Evolutionary conservation across 2,888 invertebrate species (phyloP).

Genomic region (Ptilodon capucinus): DNA sequence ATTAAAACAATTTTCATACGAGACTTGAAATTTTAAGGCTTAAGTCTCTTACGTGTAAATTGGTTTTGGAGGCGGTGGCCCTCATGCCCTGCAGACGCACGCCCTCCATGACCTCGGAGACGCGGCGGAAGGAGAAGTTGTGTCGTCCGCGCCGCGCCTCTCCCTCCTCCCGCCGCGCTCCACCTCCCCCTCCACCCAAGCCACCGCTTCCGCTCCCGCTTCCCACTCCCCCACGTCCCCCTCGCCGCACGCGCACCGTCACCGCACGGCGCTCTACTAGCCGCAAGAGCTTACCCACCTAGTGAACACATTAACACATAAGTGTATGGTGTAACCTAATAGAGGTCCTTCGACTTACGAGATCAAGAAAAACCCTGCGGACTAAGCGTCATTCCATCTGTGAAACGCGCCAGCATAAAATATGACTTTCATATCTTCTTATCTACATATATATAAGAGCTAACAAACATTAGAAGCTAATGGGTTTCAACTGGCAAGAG

Average conservation of each 20-base stretch:
- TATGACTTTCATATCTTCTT: too few species aligned
- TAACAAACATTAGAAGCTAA: too few species aligned
- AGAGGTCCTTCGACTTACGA: too few species aligned
- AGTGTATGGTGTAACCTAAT: too few species aligned
- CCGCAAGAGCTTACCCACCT: slow-evolving; percentile 73
- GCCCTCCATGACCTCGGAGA: slow-evolving; percentile 80
- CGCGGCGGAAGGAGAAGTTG: slow-evolving; percentile 76
- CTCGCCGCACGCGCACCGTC: slow-evolving; percentile 73
- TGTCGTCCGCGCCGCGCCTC: slow-evolving; percentile 55
- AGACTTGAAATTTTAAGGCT: too few species aligned
- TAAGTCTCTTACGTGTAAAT: slow-evolving; percentile 49
- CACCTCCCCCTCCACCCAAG: slow-evolving; percentile 27
- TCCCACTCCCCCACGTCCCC: slow-evolving; percentile 61
- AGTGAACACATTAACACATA: background rate
- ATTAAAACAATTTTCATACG: too few species aligned
- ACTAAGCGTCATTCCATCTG: too few species aligned
- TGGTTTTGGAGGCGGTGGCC: slow-evolving; percentile 59
- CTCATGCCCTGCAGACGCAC: slow-evolving; percentile 73
- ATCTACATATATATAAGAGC: too few species aligned
- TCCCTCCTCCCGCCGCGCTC: slow-evolving; percentile 42
- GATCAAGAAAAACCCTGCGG: too few species aligned
- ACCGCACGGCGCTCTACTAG: slow-evolving; percentile 71
- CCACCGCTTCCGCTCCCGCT: slow-evolving; percentile 46
- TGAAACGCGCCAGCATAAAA: too few species aligned
- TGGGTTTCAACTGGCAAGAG: too few species aligned